Evolutionary conservation across 2,797 vertebrate species (phyloP).

Genomic region (Glyptemys insculpta): DNA sequence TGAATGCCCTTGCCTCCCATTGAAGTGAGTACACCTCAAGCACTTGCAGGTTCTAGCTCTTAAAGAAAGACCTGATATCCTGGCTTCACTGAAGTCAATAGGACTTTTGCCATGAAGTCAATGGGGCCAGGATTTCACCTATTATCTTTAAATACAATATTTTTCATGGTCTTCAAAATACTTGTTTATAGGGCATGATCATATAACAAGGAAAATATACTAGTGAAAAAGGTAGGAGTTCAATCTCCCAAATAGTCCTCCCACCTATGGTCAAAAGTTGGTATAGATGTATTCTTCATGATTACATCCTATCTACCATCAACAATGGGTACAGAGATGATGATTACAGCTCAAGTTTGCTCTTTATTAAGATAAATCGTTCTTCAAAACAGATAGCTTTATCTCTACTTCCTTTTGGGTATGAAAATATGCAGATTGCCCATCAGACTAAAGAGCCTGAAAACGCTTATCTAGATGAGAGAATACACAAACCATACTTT

Average conservation of each 20-base stretch:
- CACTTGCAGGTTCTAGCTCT: neutral
- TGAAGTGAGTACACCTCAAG: neutral
- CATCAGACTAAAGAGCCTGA: neutral
- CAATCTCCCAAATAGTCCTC: neutral
- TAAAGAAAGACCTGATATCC: neutral
- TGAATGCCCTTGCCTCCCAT: neutral
- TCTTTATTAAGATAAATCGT: too few relatives aligned
- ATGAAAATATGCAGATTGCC: neutral
- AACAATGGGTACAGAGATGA: neutral
- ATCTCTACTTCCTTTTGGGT: neutral
- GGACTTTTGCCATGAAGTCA: neutral
- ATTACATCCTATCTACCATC: neutral
- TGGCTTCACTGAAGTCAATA: neutral
- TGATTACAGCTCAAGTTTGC: too few relatives aligned
- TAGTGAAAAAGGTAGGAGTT: slow-evolving; percentile 18
- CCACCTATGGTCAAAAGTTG: neutral
- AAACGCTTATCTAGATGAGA: neutral
- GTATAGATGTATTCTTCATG: neutral
- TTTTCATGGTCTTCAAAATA: neutral
- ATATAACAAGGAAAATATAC: neutral
- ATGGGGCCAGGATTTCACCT: neutral
- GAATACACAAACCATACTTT: neutral
- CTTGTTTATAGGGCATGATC: neutral
- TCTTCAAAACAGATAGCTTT: neutral
- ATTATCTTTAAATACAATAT: neutral